These are phyloP conservation scores for Trichacis sp. DNA, from an alignment of 2,888 invertebrate genomes.

Conservation along the genomic window DNA sequence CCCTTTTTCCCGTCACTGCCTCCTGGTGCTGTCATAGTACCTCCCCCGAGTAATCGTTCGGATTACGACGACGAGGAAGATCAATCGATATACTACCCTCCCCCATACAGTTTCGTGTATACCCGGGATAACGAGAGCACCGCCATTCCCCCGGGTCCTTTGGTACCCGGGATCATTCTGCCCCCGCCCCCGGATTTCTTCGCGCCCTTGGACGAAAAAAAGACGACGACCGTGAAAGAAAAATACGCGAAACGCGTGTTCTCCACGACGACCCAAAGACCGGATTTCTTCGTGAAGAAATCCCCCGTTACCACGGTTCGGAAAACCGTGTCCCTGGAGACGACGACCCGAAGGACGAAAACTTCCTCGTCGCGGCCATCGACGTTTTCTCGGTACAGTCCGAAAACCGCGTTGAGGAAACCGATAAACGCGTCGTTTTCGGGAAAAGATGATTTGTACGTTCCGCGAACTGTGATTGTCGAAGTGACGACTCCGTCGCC, in stretches of 20 bases:
- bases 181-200: conserved; percentile 92
- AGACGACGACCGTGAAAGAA: conserved; percentile 54
- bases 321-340: conserved; percentile 28
- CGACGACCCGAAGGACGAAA: conserved; percentile 37
- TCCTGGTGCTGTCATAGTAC: conserved; percentile 74
- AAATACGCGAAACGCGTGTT: conserved; percentile 52
- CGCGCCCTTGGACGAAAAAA: conserved; percentile 74
- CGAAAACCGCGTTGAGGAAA: conserved; percentile 28
- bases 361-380: conserved; percentile 24
- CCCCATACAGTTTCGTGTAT: conserved; percentile 90
- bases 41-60: conserved; percentile 74
- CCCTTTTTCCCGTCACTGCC: conserved; percentile 72
- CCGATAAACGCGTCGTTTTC: conserved; percentile 15
- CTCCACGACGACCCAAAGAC: conserved; percentile 41
- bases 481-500: conserved; percentile 52
- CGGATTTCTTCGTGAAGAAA: conserved; percentile 19
- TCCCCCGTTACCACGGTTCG: conserved; percentile 14
- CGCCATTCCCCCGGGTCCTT: conserved; percentile 83
- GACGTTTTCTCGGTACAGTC: conserved; percentile 32
- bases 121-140: conserved; percentile 84
- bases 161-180: conserved; percentile 89
- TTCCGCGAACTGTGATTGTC: conserved; percentile 34
- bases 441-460: neutral
- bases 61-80: conserved; percentile 91
- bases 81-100: conserved; percentile 91